These are phyloP conservation scores for Drosophila rellima DNA, from an alignment of 2,888 invertebrate species.

Conservation along the genomic window DNA sequence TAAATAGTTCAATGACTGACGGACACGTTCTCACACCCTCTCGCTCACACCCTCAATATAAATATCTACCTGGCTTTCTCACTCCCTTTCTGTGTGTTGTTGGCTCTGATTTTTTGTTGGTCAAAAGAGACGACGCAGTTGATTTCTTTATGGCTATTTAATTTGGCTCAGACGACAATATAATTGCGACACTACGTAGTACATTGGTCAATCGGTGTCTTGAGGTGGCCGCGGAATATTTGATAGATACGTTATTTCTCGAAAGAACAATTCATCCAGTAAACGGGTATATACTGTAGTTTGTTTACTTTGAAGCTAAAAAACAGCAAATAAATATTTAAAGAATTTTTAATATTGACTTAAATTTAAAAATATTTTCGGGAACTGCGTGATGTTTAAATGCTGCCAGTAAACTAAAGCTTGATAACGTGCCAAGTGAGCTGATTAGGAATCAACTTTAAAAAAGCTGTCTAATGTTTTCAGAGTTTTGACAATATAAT, in stretches of 20 bases:
- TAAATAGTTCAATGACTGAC: slow-evolving; percentile 78
- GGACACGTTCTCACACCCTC: slow-evolving; percentile 43
- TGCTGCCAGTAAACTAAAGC: neutral
- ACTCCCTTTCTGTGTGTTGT: slow-evolving; percentile 15
- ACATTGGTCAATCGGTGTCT: slow-evolving; percentile 14
- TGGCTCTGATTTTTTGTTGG: slow-evolving; percentile 22
- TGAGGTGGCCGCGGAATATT: neutral
- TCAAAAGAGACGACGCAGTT: slow-evolving; percentile 44
- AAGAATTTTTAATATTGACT: neutral
- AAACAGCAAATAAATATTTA: neutral
- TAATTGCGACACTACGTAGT: slow-evolving; percentile 36
- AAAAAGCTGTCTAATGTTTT: neutral
- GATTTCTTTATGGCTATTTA: slow-evolving; percentile 47
- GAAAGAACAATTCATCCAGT: neutral
- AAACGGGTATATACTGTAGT: neutral
- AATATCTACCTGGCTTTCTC: neutral
- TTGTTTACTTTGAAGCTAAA: neutral
- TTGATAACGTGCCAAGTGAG: neutral
- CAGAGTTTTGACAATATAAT: neutral
- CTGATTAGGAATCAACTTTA: slow-evolving; percentile 10
- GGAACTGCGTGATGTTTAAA: neutral
- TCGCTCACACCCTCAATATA: slow-evolving; percentile 12
- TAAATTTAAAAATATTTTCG: neutral
- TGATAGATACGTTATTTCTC: neutral
- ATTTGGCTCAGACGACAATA: slow-evolving; percentile 33